These are phyloP conservation scores for Cepaea nemoralis DNA, from an alignment of 1,140 invertebrate species.

Conservation along the genomic window DNA sequence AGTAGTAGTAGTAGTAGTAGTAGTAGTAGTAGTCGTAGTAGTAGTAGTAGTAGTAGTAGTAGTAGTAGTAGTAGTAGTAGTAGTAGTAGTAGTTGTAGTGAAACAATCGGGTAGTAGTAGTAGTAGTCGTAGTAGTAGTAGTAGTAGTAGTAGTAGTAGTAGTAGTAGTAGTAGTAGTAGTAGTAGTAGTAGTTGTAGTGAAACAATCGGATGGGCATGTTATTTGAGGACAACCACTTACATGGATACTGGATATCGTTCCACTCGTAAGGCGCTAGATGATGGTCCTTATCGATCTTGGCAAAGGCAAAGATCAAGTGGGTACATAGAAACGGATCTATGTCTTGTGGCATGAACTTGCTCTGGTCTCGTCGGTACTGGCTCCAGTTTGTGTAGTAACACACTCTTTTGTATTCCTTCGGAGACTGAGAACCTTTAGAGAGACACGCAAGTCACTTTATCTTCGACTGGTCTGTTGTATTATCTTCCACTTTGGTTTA, in stretches of 20 bases:
- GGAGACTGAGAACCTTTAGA: neutral
- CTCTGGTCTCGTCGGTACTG: slow-evolving; percentile 55
- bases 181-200: neutral
- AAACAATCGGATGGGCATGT: too few species aligned
- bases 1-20: too few species aligned
- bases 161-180: neutral
- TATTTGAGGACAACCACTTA: slow-evolving; percentile 38
- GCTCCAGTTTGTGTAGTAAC: slow-evolving; percentile 69
- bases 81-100: too few species aligned
- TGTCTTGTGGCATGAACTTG: slow-evolving; percentile 75
- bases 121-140: too few species aligned
- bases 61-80: too few species aligned
- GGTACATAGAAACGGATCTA: slow-evolving; percentile 83
- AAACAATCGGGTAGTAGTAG: too few species aligned
- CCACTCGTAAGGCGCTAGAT: slow-evolving; percentile 54
- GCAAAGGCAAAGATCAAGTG: slow-evolving; percentile 86
- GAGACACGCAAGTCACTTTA: neutral
- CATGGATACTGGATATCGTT: slow-evolving; percentile 52
- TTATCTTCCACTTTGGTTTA: neutral
- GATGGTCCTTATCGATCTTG: slow-evolving; percentile 74
- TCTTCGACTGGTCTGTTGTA: too few species aligned
- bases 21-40: too few species aligned
- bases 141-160: neutral
- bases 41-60: too few species aligned
- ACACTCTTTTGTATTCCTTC: slow-evolving; percentile 55